These are phyloP conservation scores for Crepidodera aurea DNA, from an alignment of 2,888 invertebrate genomes.

Conservation along the genomic window DNA sequence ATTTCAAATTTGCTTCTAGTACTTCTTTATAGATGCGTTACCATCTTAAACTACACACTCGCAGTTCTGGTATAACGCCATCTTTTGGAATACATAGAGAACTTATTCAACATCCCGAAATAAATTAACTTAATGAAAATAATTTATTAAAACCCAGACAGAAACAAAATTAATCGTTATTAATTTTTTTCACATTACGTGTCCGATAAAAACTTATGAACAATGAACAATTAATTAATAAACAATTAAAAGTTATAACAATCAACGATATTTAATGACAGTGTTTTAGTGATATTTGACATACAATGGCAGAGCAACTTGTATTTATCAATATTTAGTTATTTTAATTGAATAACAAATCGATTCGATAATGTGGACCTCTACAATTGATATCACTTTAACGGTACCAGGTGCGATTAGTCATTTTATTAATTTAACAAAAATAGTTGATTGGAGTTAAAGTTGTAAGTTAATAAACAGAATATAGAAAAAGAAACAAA, in stretches of 20 bases:
- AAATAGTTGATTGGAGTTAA: too few relatives aligned
- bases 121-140: too few relatives aligned
- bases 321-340: background rate
- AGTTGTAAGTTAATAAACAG: too few relatives aligned
- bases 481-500: too few relatives aligned
- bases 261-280: constrained; percentile 10
- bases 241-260: constrained; percentile 13
- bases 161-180: constrained; percentile 4
- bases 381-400: background rate
- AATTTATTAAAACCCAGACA: too few relatives aligned
- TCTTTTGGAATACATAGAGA: too few relatives aligned
- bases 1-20: too few relatives aligned
- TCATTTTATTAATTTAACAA: constrained; percentile 7
- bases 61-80: too few relatives aligned
- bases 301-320: background rate
- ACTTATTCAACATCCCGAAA: too few relatives aligned
- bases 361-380: background rate
- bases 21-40: too few relatives aligned
- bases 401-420: constrained; percentile 10
- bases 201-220: constrained; percentile 6
- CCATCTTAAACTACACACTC: too few relatives aligned
- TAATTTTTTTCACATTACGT: background rate
- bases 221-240: constrained; percentile 13
- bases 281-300: background rate
- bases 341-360: constrained; percentile 3